Base-by-base conservation (phyloP, 2,888 invertebrate species). In the Ligdia adustata region DNA sequence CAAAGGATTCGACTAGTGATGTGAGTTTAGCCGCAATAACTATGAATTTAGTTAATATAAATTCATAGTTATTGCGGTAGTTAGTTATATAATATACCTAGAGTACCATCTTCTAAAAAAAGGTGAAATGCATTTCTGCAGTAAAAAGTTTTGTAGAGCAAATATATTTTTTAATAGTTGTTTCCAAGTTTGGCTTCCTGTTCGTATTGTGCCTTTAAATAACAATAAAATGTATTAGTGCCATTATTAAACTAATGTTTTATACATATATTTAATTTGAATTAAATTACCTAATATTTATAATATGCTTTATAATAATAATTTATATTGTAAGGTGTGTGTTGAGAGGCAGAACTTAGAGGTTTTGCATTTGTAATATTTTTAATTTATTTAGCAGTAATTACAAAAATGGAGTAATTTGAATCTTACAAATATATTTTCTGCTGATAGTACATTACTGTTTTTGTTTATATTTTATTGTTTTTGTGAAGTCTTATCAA, bases 191-290 rank as follows among this genome's bases (percentile, higher is more conserved):
- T 13, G 13, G 26, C 42, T 55, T 52, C 31, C 43, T 37, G 9
- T 39, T 41, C 11, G 18, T 31, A 41, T 38, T 28, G 55, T 58
- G 58, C 58, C 58, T 58, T 58, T n/a, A 22, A 49, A 24, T 48
- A 52, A 43, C 40, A 39, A 27, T 39, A 40, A 37, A 35, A 40
- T 37, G 43, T 49, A 34, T 40, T 41, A 56, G 56, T 59, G 59
- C 59, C 59, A 59, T 59, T 52, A 32, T 26, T 50, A 48, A 33
- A 38, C 43, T 47, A 41, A 50, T 52, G 33, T 29, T 49, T 35
- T 39, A 29, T 43, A 49, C 34, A 15, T 29, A 34, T 49, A 38
- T 40, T 33, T 49, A 27, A 16, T 9, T 49, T 49, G 9, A 24
- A n/a, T 28, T 32, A 16, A 40, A 15, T 55, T 41, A 43, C 18